phyloP scores from a whole-genome alignment of 37 sponge, comb jelly and placozoan species.

The Beroe forskalii region DNA sequence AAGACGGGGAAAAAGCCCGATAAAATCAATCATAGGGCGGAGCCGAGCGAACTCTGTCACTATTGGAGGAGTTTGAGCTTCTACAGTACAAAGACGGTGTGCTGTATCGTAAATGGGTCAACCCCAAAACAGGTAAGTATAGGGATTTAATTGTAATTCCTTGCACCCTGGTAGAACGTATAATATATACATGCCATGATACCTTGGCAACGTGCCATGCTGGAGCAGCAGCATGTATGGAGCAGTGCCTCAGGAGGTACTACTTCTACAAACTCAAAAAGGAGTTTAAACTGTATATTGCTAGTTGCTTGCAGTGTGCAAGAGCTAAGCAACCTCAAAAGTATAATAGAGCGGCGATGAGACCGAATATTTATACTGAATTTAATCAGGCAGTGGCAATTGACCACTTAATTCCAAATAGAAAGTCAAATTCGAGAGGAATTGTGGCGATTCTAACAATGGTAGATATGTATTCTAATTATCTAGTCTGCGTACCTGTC shows the following conservation, averaged over 20 bases:
- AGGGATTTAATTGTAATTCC: background rate
- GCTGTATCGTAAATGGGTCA: background rate
- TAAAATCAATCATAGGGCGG: background rate
- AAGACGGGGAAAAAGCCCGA: background rate
- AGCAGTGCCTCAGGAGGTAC: background rate
- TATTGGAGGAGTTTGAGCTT: background rate
- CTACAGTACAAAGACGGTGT: background rate
- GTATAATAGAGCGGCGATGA: background rate
- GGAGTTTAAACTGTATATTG: conserved; percentile 26
- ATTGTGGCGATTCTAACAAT: conserved; percentile 8
- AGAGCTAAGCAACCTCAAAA: background rate
- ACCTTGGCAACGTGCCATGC: background rate
- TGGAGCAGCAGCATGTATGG: background rate
- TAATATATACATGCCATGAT: background rate
- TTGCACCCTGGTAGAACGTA: background rate
- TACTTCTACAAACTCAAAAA: background rate
- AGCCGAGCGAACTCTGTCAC: background rate
- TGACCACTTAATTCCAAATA: background rate
- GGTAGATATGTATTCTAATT: background rate
- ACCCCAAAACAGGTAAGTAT: background rate
- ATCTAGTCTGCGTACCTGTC: conserved; percentile 16
- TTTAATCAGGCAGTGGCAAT: background rate
- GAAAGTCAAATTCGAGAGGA: background rate
- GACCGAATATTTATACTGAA: conserved; percentile 5
- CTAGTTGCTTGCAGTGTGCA: background rate